These are phyloP conservation scores for Stomatorhinus ivindoensis DNA, from an alignment of 2,113 vertebrate species.

Conservation along the genomic window DNA sequence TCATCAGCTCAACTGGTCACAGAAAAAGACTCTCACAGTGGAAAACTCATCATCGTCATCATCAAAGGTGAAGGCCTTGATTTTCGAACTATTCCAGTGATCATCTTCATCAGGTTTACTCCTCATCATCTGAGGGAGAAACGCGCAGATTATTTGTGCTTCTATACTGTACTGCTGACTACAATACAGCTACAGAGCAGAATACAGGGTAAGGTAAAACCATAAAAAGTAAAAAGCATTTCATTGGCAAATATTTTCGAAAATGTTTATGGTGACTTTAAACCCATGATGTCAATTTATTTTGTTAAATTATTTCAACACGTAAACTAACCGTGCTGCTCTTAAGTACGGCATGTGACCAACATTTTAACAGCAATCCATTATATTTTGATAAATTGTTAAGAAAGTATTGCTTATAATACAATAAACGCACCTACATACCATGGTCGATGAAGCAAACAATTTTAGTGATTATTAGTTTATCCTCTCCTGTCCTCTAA, in stretches of 20 bases:
- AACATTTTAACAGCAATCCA: neutral
- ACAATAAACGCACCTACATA: neutral
- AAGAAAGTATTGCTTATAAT: neutral
- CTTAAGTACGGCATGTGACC: neutral
- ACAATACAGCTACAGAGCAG: neutral
- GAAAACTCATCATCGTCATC: slow-evolving; percentile 87
- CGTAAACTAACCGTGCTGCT: neutral
- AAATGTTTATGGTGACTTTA: neutral
- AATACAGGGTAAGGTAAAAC: neutral
- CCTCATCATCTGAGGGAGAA: slow-evolving; percentile 70
- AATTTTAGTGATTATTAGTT: neutral
- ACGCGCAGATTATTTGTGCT: neutral
- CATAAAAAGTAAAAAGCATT: neutral
- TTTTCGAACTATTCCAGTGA: slow-evolving; percentile 91
- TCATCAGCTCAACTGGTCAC: neutral
- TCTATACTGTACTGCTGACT: neutral
- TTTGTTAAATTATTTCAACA: neutral
- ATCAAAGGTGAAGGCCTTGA: slow-evolving; percentile 86
- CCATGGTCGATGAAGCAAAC: neutral
- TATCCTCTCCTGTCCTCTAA: neutral
- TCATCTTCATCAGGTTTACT: slow-evolving; percentile 84
- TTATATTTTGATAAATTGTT: neutral
- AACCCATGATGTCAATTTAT: neutral
- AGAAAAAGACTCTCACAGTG: slow-evolving; percentile 51
- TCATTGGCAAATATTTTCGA: neutral